Evolutionary conservation across 1,140 invertebrate genomes (phyloP).

Genomic region (Nebria ingens): DNA sequence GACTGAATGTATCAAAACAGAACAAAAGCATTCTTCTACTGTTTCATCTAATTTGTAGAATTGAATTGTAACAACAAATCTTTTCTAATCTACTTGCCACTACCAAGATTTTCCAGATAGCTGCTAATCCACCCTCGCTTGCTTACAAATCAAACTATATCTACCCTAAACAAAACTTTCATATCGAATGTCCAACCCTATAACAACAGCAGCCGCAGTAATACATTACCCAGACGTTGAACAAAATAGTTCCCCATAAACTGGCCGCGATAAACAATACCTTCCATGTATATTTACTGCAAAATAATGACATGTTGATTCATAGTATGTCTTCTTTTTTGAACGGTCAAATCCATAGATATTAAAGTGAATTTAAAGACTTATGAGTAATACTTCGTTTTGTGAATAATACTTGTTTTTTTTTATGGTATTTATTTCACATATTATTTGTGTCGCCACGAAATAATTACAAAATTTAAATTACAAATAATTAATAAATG

Average conservation of each 20-base stretch:
- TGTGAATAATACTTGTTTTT: too few species aligned
- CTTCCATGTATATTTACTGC: not conserved
- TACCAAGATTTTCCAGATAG: not conserved
- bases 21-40: too few species aligned
- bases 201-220: not conserved
- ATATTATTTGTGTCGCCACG: too few species aligned
- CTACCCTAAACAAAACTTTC: not conserved
- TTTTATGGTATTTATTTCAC: too few species aligned
- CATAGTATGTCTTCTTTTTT: not conserved
- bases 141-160: not conserved
- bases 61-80: not conserved
- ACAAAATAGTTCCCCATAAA: too few species aligned
- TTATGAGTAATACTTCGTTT: too few species aligned
- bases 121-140: not conserved
- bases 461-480: too few species aligned
- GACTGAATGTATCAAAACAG: too few species aligned
- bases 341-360: too few species aligned
- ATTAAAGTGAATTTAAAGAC: too few species aligned
- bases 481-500: too few species aligned
- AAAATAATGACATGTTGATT: slow-evolving; percentile 5
- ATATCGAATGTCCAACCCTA: not conserved
- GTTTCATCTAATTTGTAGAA: not conserved
- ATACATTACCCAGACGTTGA: not conserved
- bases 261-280: not conserved
- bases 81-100: not conserved